These are phyloP conservation scores for Nothobranchius kuhntae DNA, from an alignment of 2,113 vertebrate species.

Conservation along the genomic window DNA sequence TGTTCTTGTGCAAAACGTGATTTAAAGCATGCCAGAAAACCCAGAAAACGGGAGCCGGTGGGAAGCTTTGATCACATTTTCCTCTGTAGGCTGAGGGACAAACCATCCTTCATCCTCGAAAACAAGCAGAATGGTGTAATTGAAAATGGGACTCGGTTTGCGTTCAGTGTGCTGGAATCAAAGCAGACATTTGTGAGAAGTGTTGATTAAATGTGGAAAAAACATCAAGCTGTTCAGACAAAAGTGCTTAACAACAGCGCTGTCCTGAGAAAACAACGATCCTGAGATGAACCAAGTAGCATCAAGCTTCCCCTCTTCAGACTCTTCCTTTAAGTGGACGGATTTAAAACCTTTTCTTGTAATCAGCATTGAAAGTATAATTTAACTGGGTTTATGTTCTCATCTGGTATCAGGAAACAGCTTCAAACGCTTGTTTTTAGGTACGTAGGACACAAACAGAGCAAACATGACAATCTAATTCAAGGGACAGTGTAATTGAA, in stretches of 20 bases:
- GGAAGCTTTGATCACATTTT: conserved; percentile 53
- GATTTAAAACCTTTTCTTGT: conserved; percentile 43
- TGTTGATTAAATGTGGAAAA: conserved; percentile 27
- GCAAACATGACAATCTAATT: too few species aligned
- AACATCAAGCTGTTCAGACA: conserved; percentile 5
- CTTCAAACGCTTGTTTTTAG: too few species aligned
- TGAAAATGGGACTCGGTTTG: conserved; percentile 41
- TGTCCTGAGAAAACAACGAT: conserved; percentile 14
- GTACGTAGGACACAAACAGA: too few species aligned
- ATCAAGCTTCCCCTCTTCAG: conserved; percentile 43
- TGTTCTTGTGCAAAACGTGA: too few species aligned
- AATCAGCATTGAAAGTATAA: conserved; percentile 28
- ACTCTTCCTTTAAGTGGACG: conserved; percentile 38
- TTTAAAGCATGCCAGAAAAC: too few species aligned
- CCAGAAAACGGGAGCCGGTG: conserved; percentile 7
- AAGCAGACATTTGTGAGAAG: conserved; percentile 26
- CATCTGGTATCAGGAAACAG: too few species aligned
- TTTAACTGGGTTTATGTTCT: not conserved
- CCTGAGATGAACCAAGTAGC: conserved; percentile 23
- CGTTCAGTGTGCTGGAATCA: conserved; percentile 38
- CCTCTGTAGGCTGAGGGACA: conserved; percentile 48
- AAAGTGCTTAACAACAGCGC: conserved; percentile 11
- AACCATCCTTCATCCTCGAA: conserved; percentile 3
- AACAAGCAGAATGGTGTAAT: conserved; percentile 48
- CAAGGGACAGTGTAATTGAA: too few species aligned